Evolutionary conservation across 1,140 invertebrate genomes (phyloP).

Genomic region (Listronotus bonariensis): DNA sequence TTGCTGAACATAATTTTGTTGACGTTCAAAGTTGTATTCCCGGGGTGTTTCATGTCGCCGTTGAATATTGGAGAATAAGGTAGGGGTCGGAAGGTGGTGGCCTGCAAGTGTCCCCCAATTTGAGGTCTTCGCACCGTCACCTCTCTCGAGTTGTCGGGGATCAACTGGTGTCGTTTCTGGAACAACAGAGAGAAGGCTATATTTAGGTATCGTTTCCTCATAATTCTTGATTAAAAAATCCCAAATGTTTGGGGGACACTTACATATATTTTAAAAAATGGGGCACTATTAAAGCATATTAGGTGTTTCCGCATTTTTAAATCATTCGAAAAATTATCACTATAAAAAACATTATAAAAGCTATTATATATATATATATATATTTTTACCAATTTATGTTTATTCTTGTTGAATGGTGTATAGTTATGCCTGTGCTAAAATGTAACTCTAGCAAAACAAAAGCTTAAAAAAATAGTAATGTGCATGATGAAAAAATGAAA

Average conservation of each 20-base stretch:
- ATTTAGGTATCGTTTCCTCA: not conserved
- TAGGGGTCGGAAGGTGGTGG: constrained; percentile 52
- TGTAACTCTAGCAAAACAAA: too few species aligned
- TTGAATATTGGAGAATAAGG: constrained; percentile 20
- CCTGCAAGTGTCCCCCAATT: constrained; percentile 51
- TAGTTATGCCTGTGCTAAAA: too few species aligned
- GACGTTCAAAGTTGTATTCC: constrained; percentile 14
- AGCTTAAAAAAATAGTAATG: too few species aligned
- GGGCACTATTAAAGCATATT: too few species aligned
- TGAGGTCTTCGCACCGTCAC: constrained; percentile 40
- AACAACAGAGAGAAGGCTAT: constrained; percentile 49
- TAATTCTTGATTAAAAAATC: not conserved
- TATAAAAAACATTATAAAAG: too few species aligned
- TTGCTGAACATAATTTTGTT: constrained; percentile 30
- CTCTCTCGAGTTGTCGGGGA: constrained; percentile 42
- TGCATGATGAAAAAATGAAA: too few species aligned
- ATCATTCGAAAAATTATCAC: too few species aligned
- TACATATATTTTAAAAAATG: not conserved
- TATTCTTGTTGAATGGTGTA: too few species aligned
- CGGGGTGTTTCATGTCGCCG: constrained; percentile 22
- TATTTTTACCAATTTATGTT: too few species aligned
- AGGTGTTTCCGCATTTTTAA: too few species aligned
- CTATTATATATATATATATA: too few species aligned
- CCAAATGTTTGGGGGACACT: constrained; percentile 30
- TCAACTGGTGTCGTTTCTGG: constrained; percentile 51